Percentiles rank a stretch among this genome's conserved stretches.
Conservation (phyloP, 2,888 invertebrate species). For the Tetheella fluctuosa region DNA sequence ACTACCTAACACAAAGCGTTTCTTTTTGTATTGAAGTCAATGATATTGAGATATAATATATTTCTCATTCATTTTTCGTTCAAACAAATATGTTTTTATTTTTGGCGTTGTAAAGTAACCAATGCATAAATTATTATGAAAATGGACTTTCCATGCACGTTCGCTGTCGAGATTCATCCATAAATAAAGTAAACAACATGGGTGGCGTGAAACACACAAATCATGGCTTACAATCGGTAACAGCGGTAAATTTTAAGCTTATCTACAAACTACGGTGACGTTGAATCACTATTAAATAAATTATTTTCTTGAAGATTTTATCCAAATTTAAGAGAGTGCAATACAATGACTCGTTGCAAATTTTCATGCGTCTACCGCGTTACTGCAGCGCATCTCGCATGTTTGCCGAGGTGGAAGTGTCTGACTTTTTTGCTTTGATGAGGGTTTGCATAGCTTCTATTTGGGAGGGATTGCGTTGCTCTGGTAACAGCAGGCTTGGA, state of each 20-base stretch:
- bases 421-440: no score
- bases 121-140: slow-evolving; percentile 36
- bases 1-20: background rate
- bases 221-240: slow-evolving; percentile 37
- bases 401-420: no score
- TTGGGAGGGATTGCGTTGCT: no score
- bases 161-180: slow-evolving; percentile 39
- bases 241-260: slow-evolving; percentile 37
- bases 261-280: slow-evolving; percentile 29
- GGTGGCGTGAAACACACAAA: slow-evolving; percentile 14
- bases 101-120: slow-evolving; percentile 30
- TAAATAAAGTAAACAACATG: slow-evolving; percentile 35
- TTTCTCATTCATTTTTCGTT: slow-evolving; percentile 3
- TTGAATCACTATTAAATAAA: background rate
- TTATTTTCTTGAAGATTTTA: background rate
- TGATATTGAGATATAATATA: no score
- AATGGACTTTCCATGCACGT: slow-evolving; percentile 40
- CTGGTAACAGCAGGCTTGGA: no score
- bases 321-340: no score
- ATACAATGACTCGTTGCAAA: no score
- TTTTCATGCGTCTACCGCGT: no score
- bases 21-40: background rate
- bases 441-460: no score
- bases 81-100: background rate
- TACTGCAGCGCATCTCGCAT: no score